Percentiles rank a stretch among this genome's conserved stretches.
These are phyloP conservation scores for Hyperoplus immaculatus DNA, from an alignment of 2,797 vertebrate species.

Conservation along the genomic window DNA sequence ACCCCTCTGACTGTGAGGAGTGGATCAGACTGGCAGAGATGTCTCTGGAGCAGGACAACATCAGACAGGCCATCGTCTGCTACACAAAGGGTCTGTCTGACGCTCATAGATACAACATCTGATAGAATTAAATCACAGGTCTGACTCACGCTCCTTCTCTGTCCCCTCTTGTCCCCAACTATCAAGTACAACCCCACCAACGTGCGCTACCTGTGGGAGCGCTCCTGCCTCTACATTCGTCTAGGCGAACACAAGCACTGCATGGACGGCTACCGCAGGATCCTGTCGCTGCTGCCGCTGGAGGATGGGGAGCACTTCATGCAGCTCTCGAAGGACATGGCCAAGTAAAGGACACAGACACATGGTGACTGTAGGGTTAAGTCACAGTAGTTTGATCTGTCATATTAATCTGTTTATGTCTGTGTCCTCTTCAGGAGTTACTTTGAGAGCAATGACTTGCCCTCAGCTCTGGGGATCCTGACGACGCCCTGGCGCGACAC, in stretches of 20 bases:
- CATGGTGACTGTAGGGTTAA: background rate
- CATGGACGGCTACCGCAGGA: constrained; percentile 96
- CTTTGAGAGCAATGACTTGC: constrained; percentile 94
- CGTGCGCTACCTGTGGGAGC: constrained; percentile 96
- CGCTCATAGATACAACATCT: background rate
- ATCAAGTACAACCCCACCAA: constrained; percentile 96
- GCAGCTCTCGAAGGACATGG: constrained; percentile 98
- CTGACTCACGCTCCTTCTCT: too few relatives aligned
- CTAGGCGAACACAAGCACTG: constrained; percentile 95
- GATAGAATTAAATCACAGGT: background rate
- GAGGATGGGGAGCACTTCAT: constrained; percentile 97
- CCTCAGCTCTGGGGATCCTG: constrained; percentile 93
- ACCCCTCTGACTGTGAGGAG: constrained; percentile 96
- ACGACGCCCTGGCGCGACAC: constrained; percentile 95
- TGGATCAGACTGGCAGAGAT: constrained; percentile 97
- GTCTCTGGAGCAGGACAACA: constrained; percentile 97
- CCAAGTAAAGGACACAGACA: constrained; percentile 77
- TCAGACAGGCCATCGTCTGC: constrained; percentile 96
- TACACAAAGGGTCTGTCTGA: constrained; percentile 91
- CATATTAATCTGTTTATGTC: background rate
- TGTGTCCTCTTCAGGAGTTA: constrained; percentile 88
- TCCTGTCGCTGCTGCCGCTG: constrained; percentile 92
- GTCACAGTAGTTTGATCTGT: background rate
- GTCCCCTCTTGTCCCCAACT: constrained; percentile 75
- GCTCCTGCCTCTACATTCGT: constrained; percentile 95